Percentiles rank a stretch among this genome's conserved stretches.
Conservation (phyloP, 2,888 invertebrate genomes). For the Hecatera dysodea region DNA sequence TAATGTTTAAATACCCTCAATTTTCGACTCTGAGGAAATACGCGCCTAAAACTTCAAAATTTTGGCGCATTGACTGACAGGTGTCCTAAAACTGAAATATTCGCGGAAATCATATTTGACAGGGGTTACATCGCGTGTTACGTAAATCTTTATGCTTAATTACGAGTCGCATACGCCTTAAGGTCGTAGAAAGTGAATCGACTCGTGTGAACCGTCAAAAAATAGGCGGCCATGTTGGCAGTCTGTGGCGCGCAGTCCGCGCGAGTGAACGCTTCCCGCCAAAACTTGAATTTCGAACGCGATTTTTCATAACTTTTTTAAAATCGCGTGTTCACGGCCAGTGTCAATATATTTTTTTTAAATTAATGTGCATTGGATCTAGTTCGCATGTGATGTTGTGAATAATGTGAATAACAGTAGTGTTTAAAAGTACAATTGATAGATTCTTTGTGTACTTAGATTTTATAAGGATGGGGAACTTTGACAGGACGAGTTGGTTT, state of each 20-base stretch:
- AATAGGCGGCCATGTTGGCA: conserved; percentile 88
- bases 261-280: conserved; percentile 87
- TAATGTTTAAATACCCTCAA: conserved; percentile 43
- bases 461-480: conserved; percentile 83
- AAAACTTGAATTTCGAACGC: conserved; percentile 83
- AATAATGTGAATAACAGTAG: conserved; percentile 85
- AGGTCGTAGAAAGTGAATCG: conserved; percentile 91
- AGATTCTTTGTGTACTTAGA: conserved; percentile 74
- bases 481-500: conserved; percentile 80
- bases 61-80: conserved; percentile 24
- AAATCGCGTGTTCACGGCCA: conserved; percentile 78
- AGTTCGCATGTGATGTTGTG: conserved; percentile 80
- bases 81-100: conserved; percentile 67
- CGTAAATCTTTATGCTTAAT: conserved; percentile 89
- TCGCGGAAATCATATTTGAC: conserved; percentile 82
- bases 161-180: conserved; percentile 89
- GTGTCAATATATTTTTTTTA: conserved; percentile 75
- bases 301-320: conserved; percentile 71
- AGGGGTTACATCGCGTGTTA: conserved; percentile 86
- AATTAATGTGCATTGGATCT: conserved; percentile 71
- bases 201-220: conserved; percentile 90
- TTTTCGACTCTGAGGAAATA: conserved; percentile 23
- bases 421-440: conserved; percentile 73
- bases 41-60: conserved; percentile 9
- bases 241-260: conserved; percentile 87